Percentiles rank a stretch among this genome's conserved stretches.
Conservation (phyloP, 2,797 vertebrate genomes). For the Xenops minutus region DNA sequence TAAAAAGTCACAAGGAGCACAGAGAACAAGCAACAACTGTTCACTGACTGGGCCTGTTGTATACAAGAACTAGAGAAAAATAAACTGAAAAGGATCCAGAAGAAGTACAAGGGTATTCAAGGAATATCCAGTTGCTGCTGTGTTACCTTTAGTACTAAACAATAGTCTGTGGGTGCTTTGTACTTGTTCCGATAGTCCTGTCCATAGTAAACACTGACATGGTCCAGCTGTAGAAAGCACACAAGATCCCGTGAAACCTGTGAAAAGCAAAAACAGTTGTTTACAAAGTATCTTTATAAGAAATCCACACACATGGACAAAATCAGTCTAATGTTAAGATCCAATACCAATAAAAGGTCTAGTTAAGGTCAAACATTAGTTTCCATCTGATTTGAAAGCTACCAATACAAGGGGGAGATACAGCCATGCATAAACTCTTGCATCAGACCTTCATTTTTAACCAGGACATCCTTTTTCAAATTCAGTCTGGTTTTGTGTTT, state of each 20-base stretch:
- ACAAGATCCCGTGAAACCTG: constrained; percentile 94
- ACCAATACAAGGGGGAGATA: neutral
- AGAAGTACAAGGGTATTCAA: neutral
- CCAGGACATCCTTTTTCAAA: neutral
- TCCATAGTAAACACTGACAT: constrained; percentile 94
- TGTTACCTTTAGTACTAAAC: constrained; percentile 91
- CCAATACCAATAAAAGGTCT: neutral
- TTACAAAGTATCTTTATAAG: neutral
- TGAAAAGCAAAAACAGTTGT: neutral
- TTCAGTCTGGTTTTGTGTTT: neutral
- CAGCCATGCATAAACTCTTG: neutral
- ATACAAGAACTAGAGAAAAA: neutral
- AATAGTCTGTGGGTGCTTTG: constrained; percentile 96
- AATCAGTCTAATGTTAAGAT: neutral
- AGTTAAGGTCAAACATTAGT: neutral
- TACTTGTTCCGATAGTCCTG: constrained; percentile 98
- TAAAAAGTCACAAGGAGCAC: neutral
- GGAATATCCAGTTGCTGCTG: neutral
- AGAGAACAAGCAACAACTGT: neutral
- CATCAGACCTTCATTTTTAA: neutral
- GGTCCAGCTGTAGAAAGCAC: constrained; percentile 96
- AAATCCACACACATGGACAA: neutral
- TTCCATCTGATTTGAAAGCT: neutral
- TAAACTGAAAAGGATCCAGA: neutral
- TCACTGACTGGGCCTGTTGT: neutral